Percentiles rank a stretch among this genome's conserved stretches.
Evolutionary conservation across 2,888 invertebrate species (phyloP).

Genomic region (Laspeyria flexula): DNA sequence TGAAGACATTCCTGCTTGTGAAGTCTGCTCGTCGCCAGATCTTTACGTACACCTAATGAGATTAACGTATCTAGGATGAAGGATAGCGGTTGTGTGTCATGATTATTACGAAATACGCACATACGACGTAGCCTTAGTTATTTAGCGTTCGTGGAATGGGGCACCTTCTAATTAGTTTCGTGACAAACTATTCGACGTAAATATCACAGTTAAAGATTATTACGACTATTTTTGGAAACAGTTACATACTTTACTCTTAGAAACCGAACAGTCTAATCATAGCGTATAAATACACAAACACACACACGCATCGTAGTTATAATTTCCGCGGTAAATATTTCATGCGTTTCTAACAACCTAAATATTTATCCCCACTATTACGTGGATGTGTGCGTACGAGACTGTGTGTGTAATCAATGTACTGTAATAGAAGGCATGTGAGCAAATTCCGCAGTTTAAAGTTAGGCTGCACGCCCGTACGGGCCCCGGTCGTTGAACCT

Average conservation of each 20-base stretch:
- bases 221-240: not conserved
- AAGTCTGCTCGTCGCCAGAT: constrained; percentile 20
- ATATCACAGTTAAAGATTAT: not conserved
- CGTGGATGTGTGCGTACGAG: constrained; percentile 16
- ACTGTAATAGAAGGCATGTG: constrained; percentile 47
- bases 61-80: constrained; percentile 39
- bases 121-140: constrained; percentile 14
- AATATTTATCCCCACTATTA: constrained; percentile 32
- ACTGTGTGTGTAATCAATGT: constrained; percentile 16
- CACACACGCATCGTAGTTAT: constrained; percentile 16
- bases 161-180: constrained; percentile 3
- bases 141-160: constrained; percentile 7
- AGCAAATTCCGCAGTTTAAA: constrained; percentile 69
- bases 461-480: constrained; percentile 75
- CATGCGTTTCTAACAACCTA: constrained; percentile 38
- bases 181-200: not conserved
- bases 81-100: constrained; percentile 27
- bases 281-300: constrained; percentile 21
- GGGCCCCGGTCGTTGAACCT: constrained; percentile 77
- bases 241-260: not conserved
- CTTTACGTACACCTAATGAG: constrained; percentile 42
- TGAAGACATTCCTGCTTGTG: constrained; percentile 30
- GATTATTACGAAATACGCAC: constrained; percentile 32
- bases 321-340: constrained; percentile 34
- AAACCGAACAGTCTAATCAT: constrained; percentile 5